These are phyloP conservation scores for Salvelinus alpinus DNA, from an alignment of 2,113 vertebrate genomes.

Conservation along the genomic window DNA sequence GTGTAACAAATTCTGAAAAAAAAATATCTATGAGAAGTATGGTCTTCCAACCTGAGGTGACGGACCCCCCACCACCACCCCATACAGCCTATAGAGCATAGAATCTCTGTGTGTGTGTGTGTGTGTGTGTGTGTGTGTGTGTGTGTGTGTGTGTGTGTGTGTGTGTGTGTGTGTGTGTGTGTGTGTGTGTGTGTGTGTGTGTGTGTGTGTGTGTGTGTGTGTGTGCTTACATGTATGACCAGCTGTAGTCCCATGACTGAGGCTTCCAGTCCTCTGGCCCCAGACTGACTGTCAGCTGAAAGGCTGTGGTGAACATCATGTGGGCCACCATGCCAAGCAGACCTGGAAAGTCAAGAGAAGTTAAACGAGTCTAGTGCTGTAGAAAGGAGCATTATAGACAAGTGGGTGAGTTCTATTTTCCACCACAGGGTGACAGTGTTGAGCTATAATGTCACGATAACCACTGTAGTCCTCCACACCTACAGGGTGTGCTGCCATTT, in stretches of 20 bases:
- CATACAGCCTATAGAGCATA: too few relatives aligned
- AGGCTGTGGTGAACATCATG: conserved; percentile 99
- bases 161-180: not conserved
- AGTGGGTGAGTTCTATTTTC: not conserved
- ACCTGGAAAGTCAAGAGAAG: conserved; percentile 67
- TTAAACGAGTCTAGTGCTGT: too few relatives aligned
- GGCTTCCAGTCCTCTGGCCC: conserved; percentile 98
- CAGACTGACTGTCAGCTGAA: conserved; percentile 94
- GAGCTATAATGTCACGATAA: not conserved
- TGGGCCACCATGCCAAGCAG: conserved; percentile 97
- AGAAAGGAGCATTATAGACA: not conserved
- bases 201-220: not conserved
- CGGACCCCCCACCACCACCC: too few relatives aligned
- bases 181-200: not conserved
- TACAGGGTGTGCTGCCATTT: too few relatives aligned
- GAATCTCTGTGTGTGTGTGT: too few relatives aligned
- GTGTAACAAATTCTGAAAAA: too few relatives aligned
- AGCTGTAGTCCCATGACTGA: conserved; percentile 96
- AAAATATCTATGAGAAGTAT: too few relatives aligned
- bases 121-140: not conserved
- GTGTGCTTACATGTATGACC: conserved; percentile 89
- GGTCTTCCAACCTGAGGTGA: too few relatives aligned
- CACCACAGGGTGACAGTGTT: conserved; percentile 61
- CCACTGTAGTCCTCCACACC: not conserved
- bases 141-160: not conserved